A percentile compares a stretch with the other conserved stretches of the same genome.
Conservation (phyloP, 2,113 vertebrate genomes). For the Neodon shergylaensis region DNA sequence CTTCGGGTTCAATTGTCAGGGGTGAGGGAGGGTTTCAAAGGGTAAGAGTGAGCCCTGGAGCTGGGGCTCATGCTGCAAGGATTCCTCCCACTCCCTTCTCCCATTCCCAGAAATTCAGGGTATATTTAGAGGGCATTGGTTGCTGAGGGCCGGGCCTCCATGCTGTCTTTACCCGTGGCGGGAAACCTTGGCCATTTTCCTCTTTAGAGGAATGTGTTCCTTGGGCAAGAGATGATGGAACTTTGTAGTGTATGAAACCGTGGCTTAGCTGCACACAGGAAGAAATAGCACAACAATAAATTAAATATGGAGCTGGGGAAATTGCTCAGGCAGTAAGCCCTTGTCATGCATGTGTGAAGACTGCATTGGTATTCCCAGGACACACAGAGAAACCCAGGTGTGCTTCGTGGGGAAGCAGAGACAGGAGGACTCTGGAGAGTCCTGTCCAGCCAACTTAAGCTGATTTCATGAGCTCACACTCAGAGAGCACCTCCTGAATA, state of each 20-base stretch:
- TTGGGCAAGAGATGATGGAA: background rate
- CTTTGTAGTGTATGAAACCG: background rate
- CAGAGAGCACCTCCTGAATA: background rate
- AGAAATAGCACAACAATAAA: background rate
- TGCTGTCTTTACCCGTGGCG: background rate
- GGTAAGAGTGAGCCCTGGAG: background rate
- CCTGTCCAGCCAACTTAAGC: background rate
- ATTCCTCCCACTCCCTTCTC: background rate
- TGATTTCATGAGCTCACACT: background rate
- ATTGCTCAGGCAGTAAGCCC: background rate
- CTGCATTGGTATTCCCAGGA: background rate
- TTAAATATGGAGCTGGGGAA: background rate
- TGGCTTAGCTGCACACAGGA: background rate
- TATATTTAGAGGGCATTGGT: conserved; percentile 44
- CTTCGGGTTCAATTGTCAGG: background rate
- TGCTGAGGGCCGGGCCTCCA: background rate
- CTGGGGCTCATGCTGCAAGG: background rate
- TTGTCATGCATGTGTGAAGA: no score
- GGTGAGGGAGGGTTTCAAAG: accelerated
- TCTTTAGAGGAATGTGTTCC: background rate
- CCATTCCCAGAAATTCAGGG: background rate
- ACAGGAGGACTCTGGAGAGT: background rate
- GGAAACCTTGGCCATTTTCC: background rate
- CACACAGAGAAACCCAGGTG: background rate
- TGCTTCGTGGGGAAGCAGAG: no score